Base-by-base conservation (phyloP, 2,888 invertebrate species). In the Polyommatus iphigenia region DNA sequence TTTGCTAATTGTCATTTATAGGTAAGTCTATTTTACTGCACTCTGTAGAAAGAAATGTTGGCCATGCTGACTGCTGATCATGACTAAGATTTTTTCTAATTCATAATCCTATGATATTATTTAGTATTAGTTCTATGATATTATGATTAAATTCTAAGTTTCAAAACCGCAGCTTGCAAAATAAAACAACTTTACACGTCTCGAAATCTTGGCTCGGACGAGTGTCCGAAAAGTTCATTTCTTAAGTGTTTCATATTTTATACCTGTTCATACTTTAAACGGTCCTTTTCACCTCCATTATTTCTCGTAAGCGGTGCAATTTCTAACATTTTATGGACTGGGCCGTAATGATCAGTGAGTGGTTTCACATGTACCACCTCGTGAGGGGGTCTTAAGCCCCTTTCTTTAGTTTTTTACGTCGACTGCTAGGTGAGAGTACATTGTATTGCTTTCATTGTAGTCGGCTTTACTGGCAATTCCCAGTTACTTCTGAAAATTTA, bases 291-390 rank as follows among this genome's bases (percentile, higher is more conserved):
- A 81, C 80, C 81, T 81, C 78, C 77, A 80, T 57, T 81, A 79
- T 80, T 79, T 78, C 79, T 76, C 78, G 78, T 78, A 76, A 79
- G 59, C 78, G 81, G 77, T 76, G 81, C 79, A 81, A 80, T 79
- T 81, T 80, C 81, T 80, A 80, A 79, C 79, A 78, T 79, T 80
- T 80, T 81, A 81, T 81, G 79, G 81, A 79, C 76, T 78, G 84
- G 50, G 50, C 75, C 29, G 50, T 89, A 88, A 89, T 89, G 41
- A 83, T 84, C 83, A 80, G 86, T 89, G 91, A 92, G 92, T 92
- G 92, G 91, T 89, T 91, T 91, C 88, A 85, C 91, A 86, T 92
- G 91, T 91, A 79, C 82, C 89, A 89, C 90, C 90, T 88, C 87
- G 85, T 82, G 85, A 83, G 85, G 87, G 82, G 80, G 81, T 71